phyloP scores from a whole-genome alignment of 2,888 invertebrate genomes.

The Thyatira batis region DNA sequence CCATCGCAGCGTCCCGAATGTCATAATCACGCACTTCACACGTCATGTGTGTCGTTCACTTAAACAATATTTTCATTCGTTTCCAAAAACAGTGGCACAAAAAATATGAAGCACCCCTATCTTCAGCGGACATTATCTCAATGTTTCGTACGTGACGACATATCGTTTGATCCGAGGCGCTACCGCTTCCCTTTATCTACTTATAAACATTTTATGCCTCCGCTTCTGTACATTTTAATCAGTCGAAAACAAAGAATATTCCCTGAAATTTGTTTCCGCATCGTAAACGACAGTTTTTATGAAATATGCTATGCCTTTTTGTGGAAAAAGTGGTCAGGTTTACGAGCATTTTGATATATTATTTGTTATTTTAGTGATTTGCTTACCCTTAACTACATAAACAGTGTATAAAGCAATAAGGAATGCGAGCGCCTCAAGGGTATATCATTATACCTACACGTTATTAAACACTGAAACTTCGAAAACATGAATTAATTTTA shows the following conservation, averaged over 20 bases:
- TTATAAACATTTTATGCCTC: constrained; percentile 63
- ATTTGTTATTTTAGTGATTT: constrained; percentile 5
- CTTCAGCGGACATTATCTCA: constrained; percentile 64
- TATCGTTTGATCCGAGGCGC: constrained; percentile 66
- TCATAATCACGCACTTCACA: constrained; percentile 65
- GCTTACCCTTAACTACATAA: too few species aligned
- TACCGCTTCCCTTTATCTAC: constrained; percentile 65
- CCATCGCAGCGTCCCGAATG: constrained; percentile 51
- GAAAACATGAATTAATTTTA: too few species aligned
- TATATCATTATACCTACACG: too few species aligned
- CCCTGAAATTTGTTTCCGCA: constrained; percentile 69
- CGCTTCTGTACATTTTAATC: constrained; percentile 79
- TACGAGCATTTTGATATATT: constrained; percentile 32
- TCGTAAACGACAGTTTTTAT: constrained; percentile 64
- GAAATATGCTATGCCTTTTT: constrained; percentile 49
- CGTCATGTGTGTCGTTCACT: constrained; percentile 52
- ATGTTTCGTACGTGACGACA: constrained; percentile 67
- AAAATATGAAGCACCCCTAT: constrained; percentile 70
- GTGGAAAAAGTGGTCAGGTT: constrained; percentile 24
- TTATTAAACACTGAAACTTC: too few species aligned
- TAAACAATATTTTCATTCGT: constrained; percentile 56
- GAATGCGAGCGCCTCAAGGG: too few species aligned
- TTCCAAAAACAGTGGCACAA: constrained; percentile 69
- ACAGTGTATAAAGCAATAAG: too few species aligned
- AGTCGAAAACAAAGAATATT: constrained; percentile 64